Evolutionary conservation across 2,888 invertebrate species (phyloP).

Genomic region (Microplitis deprimator): DNA sequence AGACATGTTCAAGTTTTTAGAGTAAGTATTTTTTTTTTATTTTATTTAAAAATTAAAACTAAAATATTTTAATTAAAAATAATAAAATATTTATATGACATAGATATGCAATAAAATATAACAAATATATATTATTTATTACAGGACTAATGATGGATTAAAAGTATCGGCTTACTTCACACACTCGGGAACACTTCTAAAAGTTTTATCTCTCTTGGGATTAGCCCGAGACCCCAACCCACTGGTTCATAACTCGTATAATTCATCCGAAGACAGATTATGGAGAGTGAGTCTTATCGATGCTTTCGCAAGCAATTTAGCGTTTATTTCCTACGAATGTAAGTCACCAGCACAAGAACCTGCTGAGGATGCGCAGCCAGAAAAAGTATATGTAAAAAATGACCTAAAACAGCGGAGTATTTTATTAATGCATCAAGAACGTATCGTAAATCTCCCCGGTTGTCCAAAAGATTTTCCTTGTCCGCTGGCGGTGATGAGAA

Average conservation of each 20-base stretch:
- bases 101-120: not conserved
- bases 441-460: conserved; percentile 78
- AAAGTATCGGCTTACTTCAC: conserved; percentile 81
- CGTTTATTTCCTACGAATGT: conserved; percentile 81
- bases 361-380: not conserved
- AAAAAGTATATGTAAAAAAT: not conserved
- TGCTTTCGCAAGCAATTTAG: conserved; percentile 85
- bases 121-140: conserved; percentile 17
- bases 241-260: conserved; percentile 75
- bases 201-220: conserved; percentile 81
- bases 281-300: conserved; percentile 78
- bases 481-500: conserved; percentile 75
- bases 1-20: conserved; percentile 80
- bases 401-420: conserved; percentile 66
- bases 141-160: conserved; percentile 59
- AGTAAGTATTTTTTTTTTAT: conserved; percentile 70
- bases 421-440: conserved; percentile 83
- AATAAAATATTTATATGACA: conserved; percentile 4
- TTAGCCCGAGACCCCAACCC: conserved; percentile 79
- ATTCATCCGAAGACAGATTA: conserved; percentile 70
- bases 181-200: conserved; percentile 87
- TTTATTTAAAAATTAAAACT: not conserved
- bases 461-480: conserved; percentile 78
- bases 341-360: conserved; percentile 53
- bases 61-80: not conserved